Evolutionary conservation across 2,113 vertebrate species (phyloP).

Genomic region (Physeter macrocephalus): DNA sequence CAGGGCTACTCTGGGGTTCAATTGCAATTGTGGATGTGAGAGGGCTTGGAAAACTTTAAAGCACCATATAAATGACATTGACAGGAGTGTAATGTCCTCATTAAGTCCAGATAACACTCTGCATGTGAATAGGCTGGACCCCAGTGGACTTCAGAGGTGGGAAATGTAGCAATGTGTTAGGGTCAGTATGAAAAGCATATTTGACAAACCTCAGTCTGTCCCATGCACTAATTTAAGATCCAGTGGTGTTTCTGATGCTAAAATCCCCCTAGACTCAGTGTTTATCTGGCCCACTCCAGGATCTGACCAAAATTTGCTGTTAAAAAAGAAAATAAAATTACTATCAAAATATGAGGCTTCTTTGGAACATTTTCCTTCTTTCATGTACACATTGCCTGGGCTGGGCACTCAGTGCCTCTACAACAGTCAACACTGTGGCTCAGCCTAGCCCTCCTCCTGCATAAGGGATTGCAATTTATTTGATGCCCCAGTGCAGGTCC

Average conservation of each 20-base stretch:
- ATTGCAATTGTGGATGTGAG: not conserved
- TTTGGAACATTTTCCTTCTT: not conserved
- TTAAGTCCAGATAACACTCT: not conserved
- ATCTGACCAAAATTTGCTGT: not conserved
- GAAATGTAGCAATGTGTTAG: not conserved
- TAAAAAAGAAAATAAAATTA: not conserved
- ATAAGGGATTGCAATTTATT: not conserved
- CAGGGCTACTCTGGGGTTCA: not conserved
- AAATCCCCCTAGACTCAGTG: not conserved
- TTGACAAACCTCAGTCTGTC: not conserved
- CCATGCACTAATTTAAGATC: not conserved
- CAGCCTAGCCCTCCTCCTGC: not conserved
- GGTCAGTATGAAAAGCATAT: not conserved
- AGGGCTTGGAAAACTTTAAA: not conserved
- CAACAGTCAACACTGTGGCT: not conserved
- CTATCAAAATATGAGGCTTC: not conserved
- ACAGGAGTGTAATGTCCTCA: not conserved
- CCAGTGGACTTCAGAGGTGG: not conserved
- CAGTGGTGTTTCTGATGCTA: not conserved
- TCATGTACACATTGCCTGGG: not conserved
- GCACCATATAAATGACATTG: not conserved
- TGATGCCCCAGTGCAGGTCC: rapidly evolving
- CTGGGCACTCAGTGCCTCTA: not conserved
- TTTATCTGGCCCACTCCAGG: not conserved
- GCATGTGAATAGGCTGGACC: not conserved